Percentiles rank a stretch among this genome's conserved stretches.
Conservation (phyloP, 2,797 vertebrate species). For the Babyrousa celebensis region DNA sequence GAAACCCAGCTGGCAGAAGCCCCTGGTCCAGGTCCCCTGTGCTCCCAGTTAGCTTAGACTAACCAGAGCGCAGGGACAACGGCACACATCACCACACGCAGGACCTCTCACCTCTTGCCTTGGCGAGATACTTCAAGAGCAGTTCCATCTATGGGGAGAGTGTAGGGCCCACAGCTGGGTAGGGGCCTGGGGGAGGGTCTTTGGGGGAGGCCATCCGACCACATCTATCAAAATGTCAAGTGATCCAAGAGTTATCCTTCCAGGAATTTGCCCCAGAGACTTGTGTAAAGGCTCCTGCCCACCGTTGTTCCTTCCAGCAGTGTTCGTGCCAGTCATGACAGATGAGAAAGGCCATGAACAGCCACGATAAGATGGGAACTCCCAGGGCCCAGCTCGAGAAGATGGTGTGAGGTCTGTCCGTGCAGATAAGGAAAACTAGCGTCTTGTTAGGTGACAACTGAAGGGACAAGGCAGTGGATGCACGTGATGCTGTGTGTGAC, state of each 20-base stretch:
- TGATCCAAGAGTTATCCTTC: neutral
- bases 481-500: fast-evolving
- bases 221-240: neutral
- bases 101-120: neutral
- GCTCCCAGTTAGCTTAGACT: neutral
- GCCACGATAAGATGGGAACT: fast-evolving
- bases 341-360: neutral
- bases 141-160: neutral
- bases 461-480: neutral
- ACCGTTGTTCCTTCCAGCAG: fast-evolving
- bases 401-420: neutral
- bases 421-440: constrained; percentile 17
- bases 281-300: neutral
- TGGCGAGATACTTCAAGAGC: neutral
- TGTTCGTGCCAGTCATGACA: neutral
- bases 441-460: neutral
- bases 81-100: too few relatives aligned
- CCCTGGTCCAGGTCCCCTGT: neutral
- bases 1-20: neutral
- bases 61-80: too few relatives aligned
- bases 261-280: neutral
- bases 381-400: fast-evolving
- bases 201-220: neutral
- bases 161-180: too few relatives aligned
- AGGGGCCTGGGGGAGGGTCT: neutral